phyloP scores from a whole-genome alignment of 2,113 vertebrate species.

The Gymnarchus niloticus region DNA sequence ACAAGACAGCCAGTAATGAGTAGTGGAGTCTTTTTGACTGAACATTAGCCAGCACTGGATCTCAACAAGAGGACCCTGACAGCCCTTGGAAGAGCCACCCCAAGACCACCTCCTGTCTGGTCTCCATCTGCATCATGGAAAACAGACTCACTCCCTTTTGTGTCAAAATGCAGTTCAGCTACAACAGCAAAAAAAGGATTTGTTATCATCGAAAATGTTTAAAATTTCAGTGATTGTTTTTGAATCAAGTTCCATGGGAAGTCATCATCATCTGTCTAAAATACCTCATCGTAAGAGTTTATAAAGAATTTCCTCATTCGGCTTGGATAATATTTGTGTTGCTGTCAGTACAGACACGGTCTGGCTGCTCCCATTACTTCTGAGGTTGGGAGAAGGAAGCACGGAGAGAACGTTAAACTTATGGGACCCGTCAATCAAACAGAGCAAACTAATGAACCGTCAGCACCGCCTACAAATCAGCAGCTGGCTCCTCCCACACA shows the following conservation, averaged over 20 bases:
- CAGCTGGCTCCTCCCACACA: background rate
- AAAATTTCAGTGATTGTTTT: conserved; percentile 52
- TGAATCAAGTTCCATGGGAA: conserved; percentile 57
- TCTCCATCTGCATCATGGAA: background rate
- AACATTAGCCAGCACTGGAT: background rate
- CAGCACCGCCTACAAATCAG: background rate
- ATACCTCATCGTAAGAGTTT: conserved; percentile 55
- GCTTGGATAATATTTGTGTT: conserved; percentile 61
- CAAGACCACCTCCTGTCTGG: background rate
- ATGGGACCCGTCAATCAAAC: conserved; percentile 3
- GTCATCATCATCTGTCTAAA: conserved; percentile 58
- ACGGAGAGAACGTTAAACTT: background rate
- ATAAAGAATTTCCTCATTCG: conserved; percentile 55
- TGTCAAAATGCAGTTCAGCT: background rate
- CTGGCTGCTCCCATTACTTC: background rate
- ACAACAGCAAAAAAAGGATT: background rate
- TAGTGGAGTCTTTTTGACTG: too few species aligned
- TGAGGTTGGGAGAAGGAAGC: background rate
- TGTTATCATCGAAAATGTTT: conserved; percentile 35
- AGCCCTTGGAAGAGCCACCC: background rate
- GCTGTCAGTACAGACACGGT: conserved; percentile 48
- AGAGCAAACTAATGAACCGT: background rate
- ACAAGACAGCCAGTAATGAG: too few species aligned
- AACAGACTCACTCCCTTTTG: background rate
- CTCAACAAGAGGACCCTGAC: background rate